Evolutionary conservation across 2,113 vertebrate species (phyloP), one percentile per base, ranked within the genome.

Genomic region (Neodon shergylaensis): DNA sequence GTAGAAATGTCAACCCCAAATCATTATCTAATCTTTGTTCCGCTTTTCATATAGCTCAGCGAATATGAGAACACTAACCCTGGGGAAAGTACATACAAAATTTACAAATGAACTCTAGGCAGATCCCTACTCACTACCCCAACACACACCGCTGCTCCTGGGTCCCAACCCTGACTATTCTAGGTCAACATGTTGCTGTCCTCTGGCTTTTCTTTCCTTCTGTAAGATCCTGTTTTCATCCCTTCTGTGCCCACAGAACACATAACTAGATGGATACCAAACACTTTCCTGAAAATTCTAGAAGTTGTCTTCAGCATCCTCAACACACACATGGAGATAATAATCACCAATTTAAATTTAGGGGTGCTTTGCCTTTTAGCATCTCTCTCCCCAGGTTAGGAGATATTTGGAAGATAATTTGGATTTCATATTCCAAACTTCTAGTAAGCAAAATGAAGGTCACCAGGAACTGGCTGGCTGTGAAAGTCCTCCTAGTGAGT

Each of bases 21-120:
- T 87, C 84, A 93, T 88, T 39, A 65, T 31, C 13, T 49, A 78
- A 86, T 61, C n/a, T 58, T 6, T 79, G 33, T 66, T 68, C 83
- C 88, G 54, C 9, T 95, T 96, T 95, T 77, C 65, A 47, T 94
- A 66, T 90, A 77, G 11, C 5, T 39, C 88, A n/a, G 36, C 22
- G 52, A 72, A 47, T 22, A 36, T 1, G 22, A 65, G 90, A 94
- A 39, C 47, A 58, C 19, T 88, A 79, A 94, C 54, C 88, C 58
- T 36, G 28, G 68, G n/a, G 14, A 86, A 92, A 93, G 47, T 3
- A n/a, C 52, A 74, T 47, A 86, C n/a, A 84, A 92, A 77, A 77
- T 72, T 63, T 63, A 85, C 16, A 66, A 24, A 36, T 89, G 54
- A 82, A 47, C 28, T 78, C 49, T 39, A 79, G 70, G 26, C 17